Evolutionary conservation across 2,113 vertebrate genomes (phyloP), one percentile per base, ranked within the genome.

Genomic region (Macquaria ambigua): DNA sequence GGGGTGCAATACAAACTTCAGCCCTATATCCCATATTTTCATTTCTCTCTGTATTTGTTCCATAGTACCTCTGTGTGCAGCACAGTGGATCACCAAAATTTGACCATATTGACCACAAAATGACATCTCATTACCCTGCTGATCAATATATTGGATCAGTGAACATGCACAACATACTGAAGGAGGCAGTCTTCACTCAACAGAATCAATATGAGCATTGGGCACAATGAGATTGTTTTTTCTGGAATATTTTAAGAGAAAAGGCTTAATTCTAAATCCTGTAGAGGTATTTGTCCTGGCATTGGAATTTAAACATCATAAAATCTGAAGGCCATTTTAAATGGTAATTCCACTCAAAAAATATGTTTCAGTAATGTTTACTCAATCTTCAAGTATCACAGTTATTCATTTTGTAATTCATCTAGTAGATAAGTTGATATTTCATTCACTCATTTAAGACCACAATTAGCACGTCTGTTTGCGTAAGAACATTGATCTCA

Each of bases 141-240:
- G 69, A 84, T 89, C 75, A 58, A 75, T 89, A 58, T 73, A 81
- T 83, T 61, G 69, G 39, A 80, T 56, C 53, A 15, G 39, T 31
- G 81, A 53, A 67, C 41, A 68, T 82, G 71, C 34, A 41, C n/a
- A 8, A 71, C 64, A 74, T n/a, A 55, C 71, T 77, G 15, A 67
- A 69, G 58, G 62, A 70, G 48, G 39, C 69, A 48, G 28, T 50
- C 55, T 56, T 79, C 8, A 7, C 52, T 50, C 6, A 8, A 66
- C 10, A 34, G 9, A 34, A 87, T 92, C 79, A 43, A 70, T 87
- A 68, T 11, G n/a, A 68, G 16, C 61, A 37, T 70, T 34, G n/a
- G 71, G 58, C 53, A 39, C 67, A 56, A 61, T 68, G 67, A 48
- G n/a, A 20, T 68, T 25, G 5, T 25, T 46, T 46, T 46, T 31